Base-by-base conservation (phyloP, 2,113 vertebrate genomes). In the Dicerorhinus sumatrensis region DNA sequence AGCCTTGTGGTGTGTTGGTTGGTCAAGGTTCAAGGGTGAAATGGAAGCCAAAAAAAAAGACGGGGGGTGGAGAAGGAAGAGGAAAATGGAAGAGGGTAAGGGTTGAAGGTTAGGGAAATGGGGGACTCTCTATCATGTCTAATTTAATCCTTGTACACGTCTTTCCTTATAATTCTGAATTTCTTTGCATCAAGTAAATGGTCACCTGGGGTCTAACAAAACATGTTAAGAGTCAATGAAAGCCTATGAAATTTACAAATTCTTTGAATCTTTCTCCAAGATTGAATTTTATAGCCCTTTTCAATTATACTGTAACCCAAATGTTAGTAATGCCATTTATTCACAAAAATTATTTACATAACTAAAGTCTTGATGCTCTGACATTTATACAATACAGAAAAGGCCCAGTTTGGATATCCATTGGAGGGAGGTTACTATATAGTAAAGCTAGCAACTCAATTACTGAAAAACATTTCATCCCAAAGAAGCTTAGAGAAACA, bases 401-500 rank as follows among this genome's bases (percentile, higher is more conserved):
- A 36, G 18, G 11, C 11, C 18, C 67, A 33, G 3, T 42, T 79
- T 73, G 62, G 2, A 51, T 70, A 25, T 72, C 65, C 16, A 58
- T 3, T 12, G 6, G 27, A 72, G 46, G 6, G 8, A 82, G 39
- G 3, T 63, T 46, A 70, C 14, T 65, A 25, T 33, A n/a, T 9
- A 39, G 29, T 62, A 83, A 95, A 96, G 25, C 7, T 46, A 77
- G 62, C 13, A 92, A 92, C 16, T 54, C 58, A 79, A 12, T 83
- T 70, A 65, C 58, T 69, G 33, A 94, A 96, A 94, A 82, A 20
- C 10, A 73, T 91, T 76, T 82, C 36, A n/a, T 82, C 67, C 29
- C 16, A 4, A 39, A 90, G 82, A 95, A 80, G 5, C 4, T 79
- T 73, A 94, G 51, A 91, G 33, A 94, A 89, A 88, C 42, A 91